Evolutionary conservation across 2,113 vertebrate species (phyloP).

Genomic region (Oncorhynchus clarkii): DNA sequence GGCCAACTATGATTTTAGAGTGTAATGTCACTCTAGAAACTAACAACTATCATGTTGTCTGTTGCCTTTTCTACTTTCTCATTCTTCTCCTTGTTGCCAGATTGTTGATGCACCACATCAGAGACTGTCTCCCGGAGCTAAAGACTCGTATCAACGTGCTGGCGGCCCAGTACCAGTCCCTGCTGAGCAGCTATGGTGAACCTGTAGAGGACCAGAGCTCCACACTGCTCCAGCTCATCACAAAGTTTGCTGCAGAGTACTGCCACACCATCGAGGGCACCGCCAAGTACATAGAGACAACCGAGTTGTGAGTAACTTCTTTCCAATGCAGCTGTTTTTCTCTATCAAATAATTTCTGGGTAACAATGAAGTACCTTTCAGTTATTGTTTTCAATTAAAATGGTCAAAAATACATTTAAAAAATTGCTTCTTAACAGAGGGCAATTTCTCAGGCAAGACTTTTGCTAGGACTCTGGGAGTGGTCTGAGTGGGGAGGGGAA

Average conservation of each 20-base stretch:
- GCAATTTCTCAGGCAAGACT: too few species aligned
- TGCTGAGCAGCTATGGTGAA: conserved; percentile 93
- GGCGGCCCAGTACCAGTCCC: conserved; percentile 93
- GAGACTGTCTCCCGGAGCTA: conserved; percentile 95
- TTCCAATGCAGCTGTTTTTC: too few species aligned
- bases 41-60: not conserved
- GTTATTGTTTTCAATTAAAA: too few species aligned
- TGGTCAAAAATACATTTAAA: too few species aligned
- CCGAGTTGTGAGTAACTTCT: conserved; percentile 86
- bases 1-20: not conserved
- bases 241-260: conserved; percentile 98
- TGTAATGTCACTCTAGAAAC: not conserved
- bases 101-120: conserved; percentile 97
- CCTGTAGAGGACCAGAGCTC: conserved; percentile 94
- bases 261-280: conserved; percentile 99
- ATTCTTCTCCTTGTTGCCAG: conserved; percentile 55
- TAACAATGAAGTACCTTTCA: too few species aligned
- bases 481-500: too few species aligned
- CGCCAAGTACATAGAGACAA: conserved; percentile 97
- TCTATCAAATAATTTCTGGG: too few species aligned
- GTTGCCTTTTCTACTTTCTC: not conserved
- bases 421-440: too few species aligned
- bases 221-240: conserved; percentile 96
- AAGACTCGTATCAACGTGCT: conserved; percentile 97
- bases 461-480: too few species aligned